Evolutionary conservation across 2,113 vertebrate species (phyloP).

Genomic region (Pseudonaja textilis): DNA sequence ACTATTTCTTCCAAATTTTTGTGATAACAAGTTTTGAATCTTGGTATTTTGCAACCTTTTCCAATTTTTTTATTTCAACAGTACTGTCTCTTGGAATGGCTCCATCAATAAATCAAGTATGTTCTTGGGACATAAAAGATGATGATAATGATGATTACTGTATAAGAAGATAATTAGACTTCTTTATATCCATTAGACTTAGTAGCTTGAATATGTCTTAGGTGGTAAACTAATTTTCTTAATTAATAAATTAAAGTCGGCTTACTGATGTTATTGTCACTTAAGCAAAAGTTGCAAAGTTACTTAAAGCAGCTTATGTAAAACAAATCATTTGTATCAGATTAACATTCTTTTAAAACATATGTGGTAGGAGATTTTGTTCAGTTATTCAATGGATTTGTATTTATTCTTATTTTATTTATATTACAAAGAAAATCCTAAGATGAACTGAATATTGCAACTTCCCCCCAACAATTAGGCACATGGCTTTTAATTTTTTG

Average conservation of each 20-base stretch:
- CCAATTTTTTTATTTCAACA: not conserved
- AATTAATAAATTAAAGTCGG: not conserved
- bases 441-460: slow-evolving; percentile 45
- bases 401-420: not conserved
- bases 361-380: not conserved
- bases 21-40: not conserved
- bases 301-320: not conserved
- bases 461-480: slow-evolving; percentile 47
- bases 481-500: slow-evolving; percentile 63
- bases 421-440: not conserved
- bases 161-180: not conserved
- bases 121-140: not conserved
- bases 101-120: not conserved
- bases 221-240: not conserved
- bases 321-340: slow-evolving; percentile 7
- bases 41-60: not conserved
- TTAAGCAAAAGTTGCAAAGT: not conserved
- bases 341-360: not conserved
- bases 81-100: not conserved
- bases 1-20: not conserved
- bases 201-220: not conserved
- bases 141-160: not conserved
- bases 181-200: not conserved
- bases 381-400: not conserved
- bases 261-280: slow-evolving; percentile 31